A percentile compares a stretch with the other conserved stretches of the same genome.
phyloP scores from a whole-genome alignment of 2,797 vertebrate species.

The Numenius phaeopus region DNA sequence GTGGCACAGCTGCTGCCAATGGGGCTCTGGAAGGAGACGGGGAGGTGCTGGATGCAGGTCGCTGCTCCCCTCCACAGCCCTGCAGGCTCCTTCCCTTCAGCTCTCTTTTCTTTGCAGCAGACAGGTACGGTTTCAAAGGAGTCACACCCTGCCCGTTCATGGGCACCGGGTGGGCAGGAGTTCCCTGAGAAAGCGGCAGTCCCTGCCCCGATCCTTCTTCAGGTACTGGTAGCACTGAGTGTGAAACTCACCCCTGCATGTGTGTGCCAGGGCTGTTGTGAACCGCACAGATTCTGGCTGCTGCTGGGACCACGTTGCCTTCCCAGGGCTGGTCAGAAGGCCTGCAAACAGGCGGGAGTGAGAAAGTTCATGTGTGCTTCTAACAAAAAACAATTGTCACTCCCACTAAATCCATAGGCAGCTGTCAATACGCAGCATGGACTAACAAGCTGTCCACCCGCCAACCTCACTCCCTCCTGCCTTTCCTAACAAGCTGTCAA shows the following conservation, averaged over 20 bases:
- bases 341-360: background rate
- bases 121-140: constrained; percentile 94
- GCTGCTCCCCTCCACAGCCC: constrained; percentile 6
- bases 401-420: constrained; percentile 54
- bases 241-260: constrained; percentile 59
- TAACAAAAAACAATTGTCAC: constrained; percentile 41
- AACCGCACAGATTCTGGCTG: background rate
- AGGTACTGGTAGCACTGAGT: constrained; percentile 85
- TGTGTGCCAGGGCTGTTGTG: constrained; percentile 60
- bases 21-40: background rate
- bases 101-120: constrained; percentile 87
- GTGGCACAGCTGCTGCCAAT: background rate
- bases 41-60: background rate
- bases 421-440: constrained; percentile 61
- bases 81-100: constrained; percentile 49
- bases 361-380: constrained; percentile 23
- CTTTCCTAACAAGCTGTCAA: constrained; percentile 58
- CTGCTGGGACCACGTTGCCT: background rate
- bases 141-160: constrained; percentile 93
- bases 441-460: constrained; percentile 63
- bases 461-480: constrained; percentile 51
- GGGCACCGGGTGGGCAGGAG: constrained; percentile 89
- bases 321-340: background rate
- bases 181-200: constrained; percentile 89
- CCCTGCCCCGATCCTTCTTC: constrained; percentile 94